Evolutionary conservation across 2,888 invertebrate genomes (phyloP).

Genomic region (Caenorhabditis becei): DNA sequence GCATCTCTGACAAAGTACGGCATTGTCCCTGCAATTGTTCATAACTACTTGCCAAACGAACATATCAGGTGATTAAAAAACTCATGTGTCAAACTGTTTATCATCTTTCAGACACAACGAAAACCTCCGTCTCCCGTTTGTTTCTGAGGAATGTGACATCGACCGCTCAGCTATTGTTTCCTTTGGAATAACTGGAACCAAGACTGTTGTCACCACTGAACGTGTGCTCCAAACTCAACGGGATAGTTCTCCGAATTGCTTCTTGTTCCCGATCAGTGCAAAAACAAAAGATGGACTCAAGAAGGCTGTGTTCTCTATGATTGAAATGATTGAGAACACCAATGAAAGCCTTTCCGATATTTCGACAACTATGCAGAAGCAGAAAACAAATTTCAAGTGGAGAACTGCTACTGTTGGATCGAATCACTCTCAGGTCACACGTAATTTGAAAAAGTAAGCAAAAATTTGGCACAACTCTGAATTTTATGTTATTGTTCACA

Average conservation of each 20-base stretch:
- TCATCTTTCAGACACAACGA: slow-evolving; percentile 37
- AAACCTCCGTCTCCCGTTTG: slow-evolving; percentile 63
- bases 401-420: slow-evolving; percentile 55
- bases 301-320: slow-evolving; percentile 23
- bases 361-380: slow-evolving; percentile 61
- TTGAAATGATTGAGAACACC: slow-evolving; percentile 57
- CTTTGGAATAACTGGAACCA: slow-evolving; percentile 69
- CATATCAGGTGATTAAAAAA: slow-evolving; percentile 49
- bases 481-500: no score
- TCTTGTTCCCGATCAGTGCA: slow-evolving; percentile 62
- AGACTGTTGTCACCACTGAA: slow-evolving; percentile 57
- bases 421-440: slow-evolving; percentile 51
- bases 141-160: slow-evolving; percentile 61
- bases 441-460: slow-evolving; percentile 39
- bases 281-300: slow-evolving; percentile 62
- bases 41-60: slow-evolving; percentile 63
- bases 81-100: neutral
- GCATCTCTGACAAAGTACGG: slow-evolving; percentile 43
- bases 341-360: slow-evolving; percentile 57
- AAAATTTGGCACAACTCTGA: no score
- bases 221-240: neutral
- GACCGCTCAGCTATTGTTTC: slow-evolving; percentile 60
- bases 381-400: slow-evolving; percentile 62
- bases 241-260: neutral
- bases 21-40: slow-evolving; percentile 58